Evolutionary conservation across 2,888 invertebrate genomes (phyloP), one percentile per base, ranked within the genome.

Genomic region (Psococerastis gibbosa): DNA sequence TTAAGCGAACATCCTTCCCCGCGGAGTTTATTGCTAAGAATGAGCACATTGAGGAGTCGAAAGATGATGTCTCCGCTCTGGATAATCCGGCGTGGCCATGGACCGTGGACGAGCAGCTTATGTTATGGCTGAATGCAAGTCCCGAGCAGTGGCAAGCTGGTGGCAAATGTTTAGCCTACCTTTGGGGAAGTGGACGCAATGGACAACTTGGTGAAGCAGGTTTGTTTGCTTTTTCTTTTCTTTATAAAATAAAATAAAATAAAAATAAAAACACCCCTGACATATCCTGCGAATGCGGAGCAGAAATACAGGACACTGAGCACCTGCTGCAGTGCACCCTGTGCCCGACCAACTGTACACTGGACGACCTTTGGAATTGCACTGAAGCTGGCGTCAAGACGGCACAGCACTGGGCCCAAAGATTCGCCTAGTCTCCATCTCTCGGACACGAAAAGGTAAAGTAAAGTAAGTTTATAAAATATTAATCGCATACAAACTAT

Each of bases 61-160:
- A 50, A 32, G 47, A 52, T 34, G 50, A 50, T 47, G 47, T 48
- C 22, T 38, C 51, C 9, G 57, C 57, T 2, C 55, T 59, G 50
- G 65, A 69, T 49, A 70, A 70, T 51, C 56, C 56, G 18, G 56
- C 58, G 18, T 75, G 74, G 75, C 65, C 61, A 43, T 53, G 70
- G 33, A 64, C 65, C 48, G 68, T 69, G 53, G 74, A 75, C 53
- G 64, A 66, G 42, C 70, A 74, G 55, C 67, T 75, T 32, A 70
- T 75, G 61, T 57, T 60, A 35, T 75, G 74, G 74, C 66, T 67
- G 1, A 67, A 66, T 2, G 67, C 70, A 50, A 59, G 65, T 27
- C 73, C 74, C 3, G 68, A 70, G 47, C 73, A 74, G 57, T 75
- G 74, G 74, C 73, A 73, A 56, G 66, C 70, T 27, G 73, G 73